A percentile compares a stretch with the other conserved stretches of the same genome.
Evolutionary conservation across 1,140 invertebrate genomes (phyloP).

Genomic region (Trialeurodes vaporariorum): DNA sequence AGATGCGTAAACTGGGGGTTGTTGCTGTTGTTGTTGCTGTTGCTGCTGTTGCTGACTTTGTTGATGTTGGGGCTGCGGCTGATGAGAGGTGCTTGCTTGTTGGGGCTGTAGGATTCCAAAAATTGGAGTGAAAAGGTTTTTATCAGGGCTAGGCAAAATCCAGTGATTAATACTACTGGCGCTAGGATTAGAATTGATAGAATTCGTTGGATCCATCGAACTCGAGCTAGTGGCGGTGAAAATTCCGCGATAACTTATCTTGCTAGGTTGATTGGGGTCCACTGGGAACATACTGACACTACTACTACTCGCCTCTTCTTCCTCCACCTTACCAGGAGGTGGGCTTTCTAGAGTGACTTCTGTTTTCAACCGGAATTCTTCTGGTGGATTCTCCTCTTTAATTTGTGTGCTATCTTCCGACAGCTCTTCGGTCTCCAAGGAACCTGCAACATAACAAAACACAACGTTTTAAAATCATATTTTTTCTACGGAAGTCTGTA

Average conservation of each 20-base stretch:
- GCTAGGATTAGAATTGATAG: conserved; percentile 26
- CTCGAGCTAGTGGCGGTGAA: conserved; percentile 49
- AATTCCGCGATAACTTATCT: conserved; percentile 55
- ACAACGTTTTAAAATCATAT: no score
- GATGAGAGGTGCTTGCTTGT: conserved; percentile 31
- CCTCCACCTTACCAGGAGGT: conserved; percentile 46
- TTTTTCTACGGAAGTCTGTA: no score
- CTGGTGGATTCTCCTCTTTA: conserved; percentile 17
- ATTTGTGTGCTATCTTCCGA: conserved; percentile 41
- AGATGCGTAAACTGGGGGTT: conserved; percentile 7
- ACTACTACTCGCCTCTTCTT: conserved; percentile 51
- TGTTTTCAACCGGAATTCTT: conserved; percentile 29
- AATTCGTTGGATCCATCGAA: conserved; percentile 31
- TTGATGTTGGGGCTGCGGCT: conserved; percentile 33
- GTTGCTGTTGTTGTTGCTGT: conserved; percentile 29
- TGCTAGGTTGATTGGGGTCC: conserved; percentile 37
- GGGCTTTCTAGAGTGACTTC: conserved; percentile 45
- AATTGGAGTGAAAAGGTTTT: conserved; percentile 44
- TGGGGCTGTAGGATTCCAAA: conserved; percentile 38
- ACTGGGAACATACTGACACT: conserved; percentile 50
- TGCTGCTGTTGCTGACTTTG: conserved; percentile 33
- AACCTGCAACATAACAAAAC: conserved; percentile 51
- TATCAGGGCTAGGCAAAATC: conserved; percentile 48
- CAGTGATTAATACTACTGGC: conserved; percentile 33
- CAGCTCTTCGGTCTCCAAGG: conserved; percentile 60